phyloP scores from a whole-genome alignment of 2,888 invertebrate genomes.

The Chaitophorus viminalis region DNA sequence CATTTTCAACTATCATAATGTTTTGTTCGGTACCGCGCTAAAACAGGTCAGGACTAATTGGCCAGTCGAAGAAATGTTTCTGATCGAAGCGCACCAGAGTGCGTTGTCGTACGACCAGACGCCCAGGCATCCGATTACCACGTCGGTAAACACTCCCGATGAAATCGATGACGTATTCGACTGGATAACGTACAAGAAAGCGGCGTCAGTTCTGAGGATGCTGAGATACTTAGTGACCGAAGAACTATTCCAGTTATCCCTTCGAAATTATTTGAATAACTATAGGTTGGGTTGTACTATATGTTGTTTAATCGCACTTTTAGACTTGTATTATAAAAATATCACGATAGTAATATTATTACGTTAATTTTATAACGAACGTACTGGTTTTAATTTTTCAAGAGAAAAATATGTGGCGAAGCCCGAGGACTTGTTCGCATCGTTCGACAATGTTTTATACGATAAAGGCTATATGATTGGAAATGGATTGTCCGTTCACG shows the following conservation, averaged over 20 bases:
- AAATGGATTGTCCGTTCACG: slow-evolving; percentile 66
- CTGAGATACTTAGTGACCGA: slow-evolving; percentile 73
- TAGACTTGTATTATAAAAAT: not conserved
- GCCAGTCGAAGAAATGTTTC: slow-evolving; percentile 64
- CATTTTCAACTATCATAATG: too few relatives aligned
- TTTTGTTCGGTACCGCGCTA: not conserved
- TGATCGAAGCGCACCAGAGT: slow-evolving; percentile 67
- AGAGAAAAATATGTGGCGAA: not conserved
- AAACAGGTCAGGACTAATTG: slow-evolving; percentile 63
- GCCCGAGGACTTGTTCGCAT: slow-evolving; percentile 58
- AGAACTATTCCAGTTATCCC: slow-evolving; percentile 70
- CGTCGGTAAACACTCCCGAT: slow-evolving; percentile 71
- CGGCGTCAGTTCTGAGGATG: slow-evolving; percentile 76
- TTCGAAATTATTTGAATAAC: slow-evolving; percentile 70
- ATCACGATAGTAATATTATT: not conserved
- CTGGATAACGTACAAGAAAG: slow-evolving; percentile 77
- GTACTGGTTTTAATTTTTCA: not conserved
- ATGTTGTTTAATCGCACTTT: too few relatives aligned
- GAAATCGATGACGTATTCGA: slow-evolving; percentile 75
- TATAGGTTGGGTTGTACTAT: not conserved
- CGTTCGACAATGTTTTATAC: slow-evolving; percentile 67
- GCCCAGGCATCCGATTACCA: slow-evolving; percentile 73
- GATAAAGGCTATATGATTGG: slow-evolving; percentile 12
- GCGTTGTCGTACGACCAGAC: slow-evolving; percentile 72
- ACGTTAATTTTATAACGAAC: too few relatives aligned